Evolutionary conservation across 1,140 invertebrate genomes (phyloP).

Genomic region (Drosophila saltans): DNA sequence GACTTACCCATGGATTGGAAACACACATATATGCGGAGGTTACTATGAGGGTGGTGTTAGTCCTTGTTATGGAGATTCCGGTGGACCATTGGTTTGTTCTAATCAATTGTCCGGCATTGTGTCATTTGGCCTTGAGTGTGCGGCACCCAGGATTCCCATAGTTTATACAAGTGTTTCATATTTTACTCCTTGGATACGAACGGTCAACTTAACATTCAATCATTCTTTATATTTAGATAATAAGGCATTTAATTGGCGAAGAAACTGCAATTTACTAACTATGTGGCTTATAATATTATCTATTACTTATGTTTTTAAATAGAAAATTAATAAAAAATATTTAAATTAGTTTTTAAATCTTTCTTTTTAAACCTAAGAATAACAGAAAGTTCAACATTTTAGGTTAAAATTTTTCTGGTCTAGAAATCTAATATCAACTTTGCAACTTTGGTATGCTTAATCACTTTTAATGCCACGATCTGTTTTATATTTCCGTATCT

Average conservation of each 20-base stretch:
- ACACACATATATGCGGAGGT: neutral
- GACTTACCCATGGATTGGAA: neutral
- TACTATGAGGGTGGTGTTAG: neutral
- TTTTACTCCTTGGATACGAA: neutral
- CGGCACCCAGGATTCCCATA: neutral
- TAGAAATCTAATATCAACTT: no score
- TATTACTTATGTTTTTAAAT: neutral
- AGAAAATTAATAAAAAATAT: no score
- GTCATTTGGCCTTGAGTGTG: conserved; percentile 1
- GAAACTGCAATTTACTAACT: neutral
- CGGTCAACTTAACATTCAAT: neutral
- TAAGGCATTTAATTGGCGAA: neutral
- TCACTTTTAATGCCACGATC: no score
- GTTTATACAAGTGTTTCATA: neutral
- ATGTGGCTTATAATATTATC: neutral
- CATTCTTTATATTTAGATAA: neutral
- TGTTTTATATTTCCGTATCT: no score
- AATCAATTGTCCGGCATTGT: neutral
- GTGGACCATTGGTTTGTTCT: neutral
- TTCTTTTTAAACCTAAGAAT: no score
- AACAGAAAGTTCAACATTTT: no score
- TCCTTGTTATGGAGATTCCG: neutral
- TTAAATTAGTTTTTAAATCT: no score
- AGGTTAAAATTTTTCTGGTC: no score
- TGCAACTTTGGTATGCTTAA: no score